Percentiles rank a stretch among this genome's conserved stretches.
These are phyloP conservation scores for Patella pellucida DNA, from an alignment of 2,888 invertebrate species.

Conservation along the genomic window DNA sequence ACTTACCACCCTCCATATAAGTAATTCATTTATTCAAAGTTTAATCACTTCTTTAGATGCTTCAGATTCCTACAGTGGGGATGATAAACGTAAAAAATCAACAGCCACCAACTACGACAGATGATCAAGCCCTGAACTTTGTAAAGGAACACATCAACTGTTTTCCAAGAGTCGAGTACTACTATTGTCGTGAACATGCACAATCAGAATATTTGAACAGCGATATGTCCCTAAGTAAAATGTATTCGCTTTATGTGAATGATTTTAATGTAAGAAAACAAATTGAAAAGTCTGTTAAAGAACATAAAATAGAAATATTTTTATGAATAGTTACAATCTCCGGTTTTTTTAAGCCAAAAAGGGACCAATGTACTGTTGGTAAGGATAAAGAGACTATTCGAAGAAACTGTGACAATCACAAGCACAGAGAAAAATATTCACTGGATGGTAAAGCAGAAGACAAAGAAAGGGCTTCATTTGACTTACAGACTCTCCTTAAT, in stretches of 20 bases:
- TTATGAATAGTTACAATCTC: neutral
- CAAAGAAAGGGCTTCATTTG: neutral
- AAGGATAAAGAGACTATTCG: neutral
- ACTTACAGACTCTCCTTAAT: neutral
- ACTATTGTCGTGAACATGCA: constrained; percentile 1
- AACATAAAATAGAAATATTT: too few species aligned
- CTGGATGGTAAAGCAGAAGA: neutral
- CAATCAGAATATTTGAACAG: neutral
- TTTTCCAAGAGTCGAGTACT: neutral
- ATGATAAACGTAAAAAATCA: neutral
- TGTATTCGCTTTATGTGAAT: neutral
- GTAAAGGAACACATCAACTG: neutral
- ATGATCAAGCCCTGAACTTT: neutral
- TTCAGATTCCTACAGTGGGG: neutral
- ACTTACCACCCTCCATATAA: neutral
- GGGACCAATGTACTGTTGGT: neutral
- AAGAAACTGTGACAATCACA: neutral
- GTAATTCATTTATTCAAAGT: neutral
- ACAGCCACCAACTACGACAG: neutral
- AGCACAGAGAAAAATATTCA: neutral
- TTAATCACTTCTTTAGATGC: neutral
- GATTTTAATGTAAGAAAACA: neutral
- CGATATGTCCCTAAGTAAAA: neutral
- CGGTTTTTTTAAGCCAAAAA: neutral
- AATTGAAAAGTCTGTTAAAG: too few species aligned